Base-by-base conservation (phyloP, 1,140 invertebrate species). In the Drosophila guanche region DNA sequence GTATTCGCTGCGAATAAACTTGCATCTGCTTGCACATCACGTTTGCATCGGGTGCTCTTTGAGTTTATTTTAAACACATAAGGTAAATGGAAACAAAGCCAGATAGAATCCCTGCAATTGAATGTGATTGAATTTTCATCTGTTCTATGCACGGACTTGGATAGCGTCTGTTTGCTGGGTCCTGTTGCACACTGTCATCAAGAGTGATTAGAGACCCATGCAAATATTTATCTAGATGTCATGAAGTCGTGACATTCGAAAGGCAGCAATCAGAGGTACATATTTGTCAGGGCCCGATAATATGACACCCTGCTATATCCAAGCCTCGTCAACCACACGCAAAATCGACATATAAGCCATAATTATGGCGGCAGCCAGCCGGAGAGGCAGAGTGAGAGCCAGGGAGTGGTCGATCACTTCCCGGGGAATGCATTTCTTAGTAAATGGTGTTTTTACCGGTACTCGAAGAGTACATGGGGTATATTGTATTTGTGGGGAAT, bases 1-100 rank as follows among this genome's bases (percentile, higher is more conserved):
- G 20, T 27, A 67, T 22, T 53, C 27, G 41, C 46, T 45, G 47
- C 46, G 16, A 27, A 68, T n/a, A 57, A 48, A 65, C 40, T 51
- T 59, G 50, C 53, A 78, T 73, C 73, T 22, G 63, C 47, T 67
- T 74, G 60, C 81, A 86, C 63, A 77, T 88, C 83, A 88, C 81
- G 81, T 79, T 63, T 76, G 51, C 58, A 85, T 71, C 62, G 53
- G 66, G 20, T 75, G 47, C 63, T 57, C 57, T 33, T 68, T 14
- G 42, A 69, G 60, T 71, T 70, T 67, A 79, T 79, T 71, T 68
- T 68, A 71, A 61, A 51, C 66, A 76, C 57, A 59, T 50, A 54
- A 29, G 50, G 41, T 43, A 56, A 68, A 73, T 73, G 43, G 51
- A 52, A 50, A 73, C 25, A 56, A 63, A 47, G 27, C 8, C 48